Conservation (phyloP, 2,113 vertebrate genomes). For the Bagarius yarrelli region DNA sequence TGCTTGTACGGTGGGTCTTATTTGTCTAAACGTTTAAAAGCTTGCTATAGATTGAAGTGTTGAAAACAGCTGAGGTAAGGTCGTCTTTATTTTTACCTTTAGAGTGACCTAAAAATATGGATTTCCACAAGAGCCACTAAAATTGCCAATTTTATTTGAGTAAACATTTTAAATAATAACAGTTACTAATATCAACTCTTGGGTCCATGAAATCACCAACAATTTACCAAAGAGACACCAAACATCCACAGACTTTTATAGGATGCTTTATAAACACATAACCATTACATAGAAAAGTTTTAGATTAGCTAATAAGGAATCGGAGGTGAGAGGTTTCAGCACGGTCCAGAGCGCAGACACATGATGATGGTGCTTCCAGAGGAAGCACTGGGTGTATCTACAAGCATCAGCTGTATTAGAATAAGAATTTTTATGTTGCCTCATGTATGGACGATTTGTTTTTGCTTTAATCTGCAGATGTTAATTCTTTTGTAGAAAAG, state of each 20-base stretch:
- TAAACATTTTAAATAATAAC: background rate
- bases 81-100: too few relatives aligned
- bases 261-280: background rate
- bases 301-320: background rate
- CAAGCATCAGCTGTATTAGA: background rate
- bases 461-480: background rate
- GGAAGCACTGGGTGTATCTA: background rate
- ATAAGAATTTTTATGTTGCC: background rate
- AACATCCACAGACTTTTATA: background rate
- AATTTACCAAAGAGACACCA: background rate
- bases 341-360: background rate
- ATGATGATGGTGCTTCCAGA: background rate
- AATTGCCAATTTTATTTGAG: background rate
- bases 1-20: too few relatives aligned
- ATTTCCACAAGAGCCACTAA: background rate
- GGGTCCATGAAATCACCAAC: background rate
- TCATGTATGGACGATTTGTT: background rate
- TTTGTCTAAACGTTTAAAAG: too few relatives aligned
- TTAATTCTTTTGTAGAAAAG: background rate
- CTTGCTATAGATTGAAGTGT: too few relatives aligned
- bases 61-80: too few relatives aligned
- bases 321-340: background rate
- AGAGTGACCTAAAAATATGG: too few relatives aligned
- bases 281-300: background rate
- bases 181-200: background rate